Evolutionary conservation across 23 tunicate genomes (phyloP), one percentile per base, ranked within the genome.

Genomic region (Halocynthia roretzi): DNA sequence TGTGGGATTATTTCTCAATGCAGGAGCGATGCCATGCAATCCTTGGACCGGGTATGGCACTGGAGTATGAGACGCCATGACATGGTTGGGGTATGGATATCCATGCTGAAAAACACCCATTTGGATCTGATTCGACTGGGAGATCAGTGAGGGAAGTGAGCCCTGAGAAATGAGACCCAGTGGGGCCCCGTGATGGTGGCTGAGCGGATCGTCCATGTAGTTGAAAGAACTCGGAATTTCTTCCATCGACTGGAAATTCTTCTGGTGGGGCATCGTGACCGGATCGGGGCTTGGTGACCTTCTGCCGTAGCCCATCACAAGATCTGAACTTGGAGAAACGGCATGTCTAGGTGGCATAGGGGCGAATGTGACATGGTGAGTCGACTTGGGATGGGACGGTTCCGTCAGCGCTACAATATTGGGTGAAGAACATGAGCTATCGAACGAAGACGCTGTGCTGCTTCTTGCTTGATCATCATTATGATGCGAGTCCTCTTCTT

Each of bases 111-210:
- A 81, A 52, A 66, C 83, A 52, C 82, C 68, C 77, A 82, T 61
- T 64, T 12, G 86, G 86, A 53, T 83, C 78, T 7, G 81, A 58
- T 54, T 75, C 55, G 15, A 65, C 70, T 49, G 92, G 77, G 70
- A 60, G 76, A 20, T 77, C 73, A 56, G 78, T 44, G 58, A 75
- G 83, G 52, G 84, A 77, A 50, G 48, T 7, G 70, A 76, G 21
- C 64, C 64, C 20, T 54, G 63, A 8, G 78, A 22, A 12, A 74
- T n/a, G 23, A 54, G 64, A 9, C 76, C 58, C 31, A 40, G 21
- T 54, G 55, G 78, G 44, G 44, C 44, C 66, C 55, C 22, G 17
- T 52, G 56, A 54, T 53, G 78, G n/a, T 53, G 78, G 63, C 64
- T 31, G 14, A 15, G 49, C 19, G 56, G 50, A 54, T 54, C 63